phyloP scores from a whole-genome alignment of 2,888 invertebrate genomes.

The Gymnocheta viridis region DNA sequence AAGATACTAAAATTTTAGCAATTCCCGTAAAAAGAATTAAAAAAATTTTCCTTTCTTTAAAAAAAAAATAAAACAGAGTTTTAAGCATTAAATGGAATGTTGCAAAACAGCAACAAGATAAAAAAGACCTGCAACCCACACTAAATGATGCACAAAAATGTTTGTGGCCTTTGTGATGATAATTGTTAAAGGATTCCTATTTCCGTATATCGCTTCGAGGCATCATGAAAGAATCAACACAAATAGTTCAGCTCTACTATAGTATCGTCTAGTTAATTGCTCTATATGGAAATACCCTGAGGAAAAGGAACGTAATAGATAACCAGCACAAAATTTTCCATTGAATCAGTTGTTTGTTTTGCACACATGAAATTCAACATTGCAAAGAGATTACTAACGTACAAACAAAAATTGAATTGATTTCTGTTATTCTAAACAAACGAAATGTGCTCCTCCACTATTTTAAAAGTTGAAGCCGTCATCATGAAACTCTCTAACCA shows the following conservation, averaged over 20 bases:
- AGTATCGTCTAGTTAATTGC: constrained; percentile 38
- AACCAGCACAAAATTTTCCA: constrained; percentile 48
- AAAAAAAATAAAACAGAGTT: constrained; percentile 2
- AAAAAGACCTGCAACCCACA: constrained; percentile 43
- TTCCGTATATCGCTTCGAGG: background rate
- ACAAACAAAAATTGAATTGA: constrained; percentile 58
- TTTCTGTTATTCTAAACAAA: constrained; percentile 65
- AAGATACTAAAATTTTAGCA: too few relatives aligned
- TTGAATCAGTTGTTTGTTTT: constrained; percentile 39
- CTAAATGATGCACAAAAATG: constrained; percentile 67
- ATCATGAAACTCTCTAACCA: constrained; percentile 21
- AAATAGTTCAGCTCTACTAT: constrained; percentile 23
- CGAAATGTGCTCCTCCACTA: constrained; percentile 13
- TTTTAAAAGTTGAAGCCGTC: constrained; percentile 11
- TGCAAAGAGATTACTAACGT: constrained; percentile 3
- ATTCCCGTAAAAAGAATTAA: too few relatives aligned
- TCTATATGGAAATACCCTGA: constrained; percentile 26
- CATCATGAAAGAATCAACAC: constrained; percentile 3
- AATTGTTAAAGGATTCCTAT: constrained; percentile 63
- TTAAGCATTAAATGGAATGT: constrained; percentile 43
- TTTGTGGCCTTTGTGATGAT: constrained; percentile 67
- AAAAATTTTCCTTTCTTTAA: background rate
- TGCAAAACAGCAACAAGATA: constrained; percentile 18
- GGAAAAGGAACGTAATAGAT: constrained; percentile 58
- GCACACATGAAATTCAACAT: constrained; percentile 4